Conservation (phyloP, 2,113 vertebrate genomes). For the Polypterus bichir region DNA sequence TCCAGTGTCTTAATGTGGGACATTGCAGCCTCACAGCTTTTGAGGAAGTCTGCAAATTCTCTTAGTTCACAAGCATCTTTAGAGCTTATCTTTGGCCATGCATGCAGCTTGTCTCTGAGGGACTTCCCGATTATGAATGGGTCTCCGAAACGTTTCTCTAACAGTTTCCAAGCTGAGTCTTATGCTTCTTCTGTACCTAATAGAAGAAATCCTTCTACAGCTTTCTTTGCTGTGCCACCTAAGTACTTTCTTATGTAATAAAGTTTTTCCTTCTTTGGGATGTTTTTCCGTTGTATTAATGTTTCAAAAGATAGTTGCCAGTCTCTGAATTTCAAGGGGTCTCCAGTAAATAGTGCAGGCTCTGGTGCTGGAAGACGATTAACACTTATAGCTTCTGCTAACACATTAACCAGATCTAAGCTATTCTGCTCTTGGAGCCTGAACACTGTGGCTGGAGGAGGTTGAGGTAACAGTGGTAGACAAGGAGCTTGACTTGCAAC, state of each 20-base stretch:
- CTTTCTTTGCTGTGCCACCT: constrained; percentile 11
- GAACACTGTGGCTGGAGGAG: too few relatives aligned
- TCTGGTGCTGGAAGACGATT: too few relatives aligned
- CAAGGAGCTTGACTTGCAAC: too few relatives aligned
- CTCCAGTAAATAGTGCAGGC: too few relatives aligned
- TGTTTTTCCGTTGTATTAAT: constrained; percentile 16
- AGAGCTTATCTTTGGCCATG: constrained; percentile 17
- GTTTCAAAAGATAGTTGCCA: constrained; percentile 17
- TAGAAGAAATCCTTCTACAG: constrained; percentile 18
- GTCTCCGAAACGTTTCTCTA: constrained; percentile 17
- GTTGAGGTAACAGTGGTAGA: too few relatives aligned
- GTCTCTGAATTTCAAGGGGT: too few relatives aligned
- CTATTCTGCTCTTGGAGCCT: too few relatives aligned
- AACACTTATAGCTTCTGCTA: too few relatives aligned
- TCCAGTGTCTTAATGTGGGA: constrained; percentile 9
- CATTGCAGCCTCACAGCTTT: constrained; percentile 13
- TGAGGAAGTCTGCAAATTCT: constrained; percentile 16
- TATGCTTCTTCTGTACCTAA: constrained; percentile 6
- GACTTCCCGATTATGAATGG: constrained; percentile 19
- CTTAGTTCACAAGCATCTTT: constrained; percentile 16
- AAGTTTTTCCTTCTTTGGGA: constrained; percentile 16
- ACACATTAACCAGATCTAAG: too few relatives aligned
- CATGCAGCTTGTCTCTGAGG: constrained; percentile 17
- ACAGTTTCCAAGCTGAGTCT: constrained; percentile 12
- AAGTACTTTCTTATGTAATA: constrained; percentile 15